These are phyloP conservation scores for Polypedilum vanderplanki DNA, from an alignment of 1,140 invertebrate genomes.

Conservation along the genomic window DNA sequence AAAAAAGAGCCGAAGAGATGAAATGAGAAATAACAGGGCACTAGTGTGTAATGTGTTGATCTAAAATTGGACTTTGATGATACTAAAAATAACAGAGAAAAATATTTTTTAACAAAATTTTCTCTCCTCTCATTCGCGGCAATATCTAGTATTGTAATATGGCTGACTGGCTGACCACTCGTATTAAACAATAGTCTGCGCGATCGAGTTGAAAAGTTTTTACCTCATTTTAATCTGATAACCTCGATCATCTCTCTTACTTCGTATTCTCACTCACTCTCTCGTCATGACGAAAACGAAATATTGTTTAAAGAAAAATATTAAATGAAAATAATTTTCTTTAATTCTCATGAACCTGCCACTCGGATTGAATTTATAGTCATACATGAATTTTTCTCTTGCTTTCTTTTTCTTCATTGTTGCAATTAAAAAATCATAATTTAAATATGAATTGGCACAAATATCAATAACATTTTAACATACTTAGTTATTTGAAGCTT, in stretches of 20 bases:
- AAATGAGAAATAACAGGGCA: constrained; percentile 23
- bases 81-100: constrained; percentile 24
- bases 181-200: neutral
- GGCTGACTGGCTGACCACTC: neutral
- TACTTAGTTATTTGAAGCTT: no score
- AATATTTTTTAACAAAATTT: neutral
- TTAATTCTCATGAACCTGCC: neutral
- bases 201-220: neutral
- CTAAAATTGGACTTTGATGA: constrained; percentile 26
- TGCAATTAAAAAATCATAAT: no score
- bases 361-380: neutral
- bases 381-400: no score
- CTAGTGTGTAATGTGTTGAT: constrained; percentile 26
- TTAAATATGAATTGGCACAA: no score
- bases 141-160: neutral
- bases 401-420: no score
- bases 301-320: no score
- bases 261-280: neutral
- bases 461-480: no score
- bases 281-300: no score
- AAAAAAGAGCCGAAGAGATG: neutral
- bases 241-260: neutral
- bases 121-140: neutral
- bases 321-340: neutral
- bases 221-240: constrained; percentile 18